These are phyloP conservation scores for Sebastes minor DNA, from an alignment of 2,797 vertebrate genomes.

Conservation along the genomic window DNA sequence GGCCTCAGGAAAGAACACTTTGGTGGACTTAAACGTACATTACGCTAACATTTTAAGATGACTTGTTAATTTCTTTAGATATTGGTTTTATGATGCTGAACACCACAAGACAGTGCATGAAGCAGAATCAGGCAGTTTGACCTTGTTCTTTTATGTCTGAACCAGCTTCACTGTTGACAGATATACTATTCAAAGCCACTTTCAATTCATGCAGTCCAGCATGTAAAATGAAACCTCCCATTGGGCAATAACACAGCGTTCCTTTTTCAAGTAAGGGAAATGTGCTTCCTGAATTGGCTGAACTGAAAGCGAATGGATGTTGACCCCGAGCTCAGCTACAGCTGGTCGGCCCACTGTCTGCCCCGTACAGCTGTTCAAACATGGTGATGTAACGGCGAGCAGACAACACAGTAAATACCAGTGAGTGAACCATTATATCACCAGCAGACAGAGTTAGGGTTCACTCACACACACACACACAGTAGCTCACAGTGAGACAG, in stretches of 20 bases:
- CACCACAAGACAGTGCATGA: neutral
- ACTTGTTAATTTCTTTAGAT: neutral
- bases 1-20: too few species aligned
- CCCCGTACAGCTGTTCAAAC: conserved; percentile 75
- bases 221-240: conserved; percentile 8
- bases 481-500: conserved; percentile 32
- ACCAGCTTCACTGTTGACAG: neutral
- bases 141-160: neutral
- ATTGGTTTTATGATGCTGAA: neutral
- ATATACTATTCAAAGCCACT: neutral
- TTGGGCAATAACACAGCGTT: neutral
- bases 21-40: too few species aligned
- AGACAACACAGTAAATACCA: conserved; percentile 50
- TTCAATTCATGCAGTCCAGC: neutral
- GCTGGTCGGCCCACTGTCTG: conserved; percentile 51
- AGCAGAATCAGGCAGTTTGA: neutral
- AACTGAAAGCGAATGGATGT: conserved; percentile 41
- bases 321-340: conserved; percentile 57
- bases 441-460: neutral
- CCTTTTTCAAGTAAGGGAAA: conserved; percentile 1
- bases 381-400: conserved; percentile 33
- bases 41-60: too few species aligned
- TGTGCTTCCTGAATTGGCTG: conserved; percentile 38
- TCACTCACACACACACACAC: conserved; percentile 13
- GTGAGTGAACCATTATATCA: conserved; percentile 31